Conservation (phyloP, 2,888 invertebrate species). For the Lithophane semibrunnea region DNA sequence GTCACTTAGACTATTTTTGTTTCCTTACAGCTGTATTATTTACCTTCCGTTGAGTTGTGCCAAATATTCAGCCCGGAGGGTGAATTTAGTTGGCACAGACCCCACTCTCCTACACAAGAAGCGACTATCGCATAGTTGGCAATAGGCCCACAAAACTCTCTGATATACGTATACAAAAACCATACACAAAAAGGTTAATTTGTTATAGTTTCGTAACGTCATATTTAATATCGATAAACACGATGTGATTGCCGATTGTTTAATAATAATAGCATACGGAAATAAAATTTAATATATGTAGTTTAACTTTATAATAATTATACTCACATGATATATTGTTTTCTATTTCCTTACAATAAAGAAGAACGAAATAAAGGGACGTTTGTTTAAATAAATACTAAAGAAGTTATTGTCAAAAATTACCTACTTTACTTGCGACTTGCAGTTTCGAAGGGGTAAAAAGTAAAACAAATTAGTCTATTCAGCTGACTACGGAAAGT, state of each 20-base stretch:
- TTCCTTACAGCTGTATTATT: conserved; percentile 60
- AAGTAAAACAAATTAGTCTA: conserved; percentile 55
- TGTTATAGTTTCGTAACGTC: conserved; percentile 52
- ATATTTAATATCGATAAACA: conserved; percentile 36
- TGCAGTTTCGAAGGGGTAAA: conserved; percentile 6
- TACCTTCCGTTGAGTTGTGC: conserved; percentile 63
- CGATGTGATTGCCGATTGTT: background rate
- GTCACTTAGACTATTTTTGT: conserved; percentile 42
- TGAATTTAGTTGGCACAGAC: conserved; percentile 69
- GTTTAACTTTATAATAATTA: no score
- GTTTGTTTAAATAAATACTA: background rate
- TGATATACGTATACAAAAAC: conserved; percentile 59
- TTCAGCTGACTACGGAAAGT: conserved; percentile 37
- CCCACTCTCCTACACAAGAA: conserved; percentile 60
- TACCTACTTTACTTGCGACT: background rate
- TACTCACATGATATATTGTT: background rate
- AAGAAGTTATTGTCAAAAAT: background rate
- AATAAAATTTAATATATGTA: background rate
- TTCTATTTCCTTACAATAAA: background rate
- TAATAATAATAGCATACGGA: background rate
- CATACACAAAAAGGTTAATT: conserved; percentile 60
- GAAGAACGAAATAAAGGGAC: no score
- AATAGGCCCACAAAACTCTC: conserved; percentile 66
- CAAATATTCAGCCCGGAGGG: conserved; percentile 63
- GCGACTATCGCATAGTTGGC: conserved; percentile 69